Base-by-base conservation (phyloP, 2,113 vertebrate species). In the Elaphurus davidianus region DNA sequence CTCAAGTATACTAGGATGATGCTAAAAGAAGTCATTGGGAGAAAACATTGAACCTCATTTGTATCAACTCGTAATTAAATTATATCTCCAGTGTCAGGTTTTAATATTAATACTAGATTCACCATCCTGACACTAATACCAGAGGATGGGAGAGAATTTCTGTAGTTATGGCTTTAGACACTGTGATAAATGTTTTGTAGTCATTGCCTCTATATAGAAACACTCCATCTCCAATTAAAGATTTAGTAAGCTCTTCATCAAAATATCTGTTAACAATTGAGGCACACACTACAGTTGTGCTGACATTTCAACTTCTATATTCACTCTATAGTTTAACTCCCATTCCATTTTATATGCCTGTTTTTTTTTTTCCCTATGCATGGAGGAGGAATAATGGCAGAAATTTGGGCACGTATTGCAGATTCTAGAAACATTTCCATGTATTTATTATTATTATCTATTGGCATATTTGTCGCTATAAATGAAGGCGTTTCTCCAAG, bases 151-250 rank as follows among this genome's bases (percentile, higher is more conserved):
- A 95, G 90, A 86, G 85, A 82, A 94, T 87, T 86, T 89, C 89
- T 71, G 43, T 86, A 25, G 78, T 95, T 82, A 93, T 8, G 17
- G 89, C 91, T 93, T 90, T 57, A 62, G 93, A 50, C 79, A 50
- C 21, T 85, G 16, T 94, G 81, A 97, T 95, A 83, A 93, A 97
- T 97, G 67, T 59, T 95, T 83, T 90, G 74, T 62, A 78, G 85
- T 94, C 94, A 62, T 78, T 91, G 81, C 81, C 84, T 97, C 87
- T 90, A 50, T 71, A 30, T 79, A 47, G 67, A 97, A 97, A 97
- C 33, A 85, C 50, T 97, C 90, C 59, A 43, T 92, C 91, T 94
- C 92, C 95, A 96, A 89, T 97, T 97, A 98, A 98, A 97, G 81
- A 91, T 94, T 92, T 93, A 92, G 76, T 81, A 87, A 94, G 94